Evolutionary conservation across 2,797 vertebrate genomes (phyloP), one percentile per base, ranked within the genome.

Genomic region (Notoglanidium macrostoma): DNA sequence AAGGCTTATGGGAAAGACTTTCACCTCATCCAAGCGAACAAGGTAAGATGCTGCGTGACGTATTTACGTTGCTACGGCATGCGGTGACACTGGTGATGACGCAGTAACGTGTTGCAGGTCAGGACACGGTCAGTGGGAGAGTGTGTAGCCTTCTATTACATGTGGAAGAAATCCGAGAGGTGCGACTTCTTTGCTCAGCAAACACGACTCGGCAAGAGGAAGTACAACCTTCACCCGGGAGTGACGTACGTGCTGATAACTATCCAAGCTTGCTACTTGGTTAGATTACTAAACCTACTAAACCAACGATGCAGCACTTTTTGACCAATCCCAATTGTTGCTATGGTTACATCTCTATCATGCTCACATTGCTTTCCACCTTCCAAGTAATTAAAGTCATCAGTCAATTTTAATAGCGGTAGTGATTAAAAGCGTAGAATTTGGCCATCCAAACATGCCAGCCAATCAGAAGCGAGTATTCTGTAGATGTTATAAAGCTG

Each of bases 141-240:
- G 92, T 99, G 98, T 94, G 98, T 99, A 92, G 98, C 98, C 51
- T 99, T 99, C 94, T 99, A 99, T 94, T 99, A 99, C 95, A 99
- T 99, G 98, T 99, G 98, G 98, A 99, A 99, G 93, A 99, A 99
- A 93, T 99, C 98, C 2, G 98, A 99, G 94, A 97, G 98, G 90
- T 99, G 99, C 40, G 98, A 99, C 96, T 99, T 99, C 96, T 99
- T 99, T 94, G 98, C 98, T 90, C 98, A 99, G 95, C 98, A 99
- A 96, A 99, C 98, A 10, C 95, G 98, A 70, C 97, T 99, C 90
- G 98, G 98, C 87, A 99, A 99, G 96, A 98, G 99, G 95, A 99
- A 99, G 94, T 99, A 99, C 91, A 99, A 98, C 93, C 97, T 99
- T 91, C 98, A 99, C 89, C 98, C 98, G 0, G 98, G 98, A 88